Conservation (phyloP, 1,140 invertebrate species). For the Drosophila sp. region DNA sequence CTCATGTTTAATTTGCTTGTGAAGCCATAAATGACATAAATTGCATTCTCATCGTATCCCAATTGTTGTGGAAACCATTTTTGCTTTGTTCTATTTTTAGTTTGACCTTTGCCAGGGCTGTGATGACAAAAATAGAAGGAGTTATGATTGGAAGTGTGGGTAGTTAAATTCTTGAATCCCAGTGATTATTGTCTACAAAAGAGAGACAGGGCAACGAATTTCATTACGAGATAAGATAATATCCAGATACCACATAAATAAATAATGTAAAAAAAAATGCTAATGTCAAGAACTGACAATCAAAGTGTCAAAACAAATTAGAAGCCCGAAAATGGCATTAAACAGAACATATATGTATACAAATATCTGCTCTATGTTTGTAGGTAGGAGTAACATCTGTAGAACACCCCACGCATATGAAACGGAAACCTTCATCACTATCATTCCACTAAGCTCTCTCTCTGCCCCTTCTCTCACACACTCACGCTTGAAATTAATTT, state of each 20-base stretch:
- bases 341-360: constrained; percentile 31
- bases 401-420: constrained; percentile 52
- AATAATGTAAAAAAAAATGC: constrained; percentile 13
- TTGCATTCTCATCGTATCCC: neutral
- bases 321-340: constrained; percentile 34
- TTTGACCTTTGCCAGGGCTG: constrained; percentile 34
- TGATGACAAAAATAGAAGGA: constrained; percentile 27
- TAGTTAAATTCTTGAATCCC: neutral
- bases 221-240: constrained; percentile 69
- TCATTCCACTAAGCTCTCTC: constrained; percentile 17
- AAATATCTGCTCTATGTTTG: neutral
- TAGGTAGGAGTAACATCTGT: constrained; percentile 39
- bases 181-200: neutral
- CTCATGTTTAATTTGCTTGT: neutral
- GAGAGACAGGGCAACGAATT: constrained; percentile 8
- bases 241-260: constrained; percentile 54
- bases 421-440: constrained; percentile 39
- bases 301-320: constrained; percentile 71
- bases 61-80: neutral
- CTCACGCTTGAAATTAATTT: constrained; percentile 27
- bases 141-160: neutral
- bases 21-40: neutral
- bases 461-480: neutral
- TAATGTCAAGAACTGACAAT: constrained; percentile 52
- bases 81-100: constrained; percentile 16